phyloP scores from a whole-genome alignment of 2,113 vertebrate species.

The Rana temporaria region DNA sequence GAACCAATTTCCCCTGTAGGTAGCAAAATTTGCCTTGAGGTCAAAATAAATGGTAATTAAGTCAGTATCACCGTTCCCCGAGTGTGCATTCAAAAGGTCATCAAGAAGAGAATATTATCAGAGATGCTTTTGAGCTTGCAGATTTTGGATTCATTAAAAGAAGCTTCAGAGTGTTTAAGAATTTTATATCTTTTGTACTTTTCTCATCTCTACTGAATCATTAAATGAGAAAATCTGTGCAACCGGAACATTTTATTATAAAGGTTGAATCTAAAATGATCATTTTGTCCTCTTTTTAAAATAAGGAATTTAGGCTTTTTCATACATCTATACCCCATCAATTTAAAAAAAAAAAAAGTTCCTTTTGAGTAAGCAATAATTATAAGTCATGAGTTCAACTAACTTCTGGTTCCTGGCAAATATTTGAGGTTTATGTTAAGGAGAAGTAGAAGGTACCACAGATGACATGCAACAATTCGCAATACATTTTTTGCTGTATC shows the following conservation, averaged over 20 bases:
- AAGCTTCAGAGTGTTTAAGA: slow-evolving; percentile 66
- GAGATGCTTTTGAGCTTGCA: slow-evolving; percentile 64
- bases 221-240: slow-evolving; percentile 64
- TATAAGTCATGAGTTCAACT: background rate
- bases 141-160: slow-evolving; percentile 68
- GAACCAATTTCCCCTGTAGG: slow-evolving; percentile 65
- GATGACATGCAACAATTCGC: background rate
- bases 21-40: slow-evolving; percentile 71
- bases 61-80: slow-evolving; percentile 65
- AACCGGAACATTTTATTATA: slow-evolving; percentile 56
- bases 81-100: slow-evolving; percentile 71
- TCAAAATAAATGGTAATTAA: slow-evolving; percentile 74
- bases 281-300: slow-evolving; percentile 59
- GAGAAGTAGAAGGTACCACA: background rate
- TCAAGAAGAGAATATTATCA: slow-evolving; percentile 66
- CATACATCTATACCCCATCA: slow-evolving; percentile 20
- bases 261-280: slow-evolving; percentile 59
- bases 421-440: background rate
- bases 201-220: slow-evolving; percentile 62
- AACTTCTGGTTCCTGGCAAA: slow-evolving; percentile 2
- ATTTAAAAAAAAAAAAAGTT: background rate
- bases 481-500: background rate
- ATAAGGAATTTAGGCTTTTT: slow-evolving; percentile 28
- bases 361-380: background rate
- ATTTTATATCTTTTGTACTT: slow-evolving; percentile 62